Percentiles rank a stretch among this genome's conserved stretches.
Evolutionary conservation across 2,888 invertebrate species (phyloP).

Genomic region (Eristalinus sepulchralis): DNA sequence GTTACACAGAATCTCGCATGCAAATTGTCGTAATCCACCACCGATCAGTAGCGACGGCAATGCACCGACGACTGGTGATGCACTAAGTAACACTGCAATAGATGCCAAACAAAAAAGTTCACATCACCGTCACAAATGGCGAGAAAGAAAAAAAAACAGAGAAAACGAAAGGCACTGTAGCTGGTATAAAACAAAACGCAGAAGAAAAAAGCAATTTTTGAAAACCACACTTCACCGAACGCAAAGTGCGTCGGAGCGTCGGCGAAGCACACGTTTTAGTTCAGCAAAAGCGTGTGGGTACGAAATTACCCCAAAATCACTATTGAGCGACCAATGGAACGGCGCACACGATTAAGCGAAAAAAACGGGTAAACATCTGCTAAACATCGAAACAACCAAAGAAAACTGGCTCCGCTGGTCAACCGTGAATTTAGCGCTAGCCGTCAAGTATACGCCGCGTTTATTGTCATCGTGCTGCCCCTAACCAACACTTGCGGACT

Average conservation of each 20-base stretch:
- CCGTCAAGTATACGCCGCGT: conserved; percentile 75
- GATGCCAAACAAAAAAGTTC: conserved; percentile 14
- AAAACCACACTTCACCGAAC: conserved; percentile 38
- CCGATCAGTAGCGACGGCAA: conserved; percentile 66
- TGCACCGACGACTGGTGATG: conserved; percentile 32
- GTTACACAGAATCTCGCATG: conserved; percentile 43
- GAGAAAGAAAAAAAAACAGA: neutral
- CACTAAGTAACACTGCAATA: conserved; percentile 2
- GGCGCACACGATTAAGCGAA: conserved; percentile 62
- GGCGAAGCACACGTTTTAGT: conserved; percentile 44
- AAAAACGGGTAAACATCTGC: conserved; percentile 67
- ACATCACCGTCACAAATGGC: neutral
- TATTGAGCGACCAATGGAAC: conserved; percentile 65
- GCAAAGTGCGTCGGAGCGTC: conserved; percentile 58
- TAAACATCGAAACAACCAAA: conserved; percentile 66
- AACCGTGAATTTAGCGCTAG: conserved; percentile 70
- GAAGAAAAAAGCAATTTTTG: conserved; percentile 36
- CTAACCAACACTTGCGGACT: conserved; percentile 17
- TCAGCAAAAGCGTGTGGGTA: conserved; percentile 44
- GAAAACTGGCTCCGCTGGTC: conserved; percentile 65
- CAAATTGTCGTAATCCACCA: conserved; percentile 55
- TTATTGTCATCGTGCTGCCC: conserved; percentile 43
- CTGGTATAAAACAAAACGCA: conserved; percentile 40
- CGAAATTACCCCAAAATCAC: conserved; percentile 49
- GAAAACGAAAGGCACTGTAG: conserved; percentile 3